phyloP scores from a whole-genome alignment of 1,140 invertebrate genomes.

The Drosophila yakuba region DNA sequence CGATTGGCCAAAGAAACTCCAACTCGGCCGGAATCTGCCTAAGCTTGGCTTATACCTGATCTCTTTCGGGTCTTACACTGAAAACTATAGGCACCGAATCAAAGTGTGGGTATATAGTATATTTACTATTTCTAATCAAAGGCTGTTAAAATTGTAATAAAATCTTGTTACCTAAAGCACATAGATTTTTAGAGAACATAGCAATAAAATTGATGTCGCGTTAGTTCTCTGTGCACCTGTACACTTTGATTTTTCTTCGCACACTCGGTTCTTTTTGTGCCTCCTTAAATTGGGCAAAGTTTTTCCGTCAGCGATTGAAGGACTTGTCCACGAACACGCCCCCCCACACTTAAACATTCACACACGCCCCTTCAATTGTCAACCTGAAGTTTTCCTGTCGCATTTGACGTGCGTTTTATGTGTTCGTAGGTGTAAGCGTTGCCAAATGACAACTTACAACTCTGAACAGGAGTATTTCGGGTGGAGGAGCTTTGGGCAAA shows the following conservation, averaged over 20 bases:
- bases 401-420: conserved; percentile 42
- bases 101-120: no score
- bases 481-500: conserved; percentile 16
- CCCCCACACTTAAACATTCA: conserved; percentile 5
- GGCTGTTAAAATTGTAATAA: not conserved
- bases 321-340: conserved; percentile 48
- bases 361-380: conserved; percentile 66
- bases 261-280: conserved; percentile 5
- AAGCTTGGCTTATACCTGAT: conserved; percentile 64
- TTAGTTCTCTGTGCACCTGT: not conserved
- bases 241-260: not conserved
- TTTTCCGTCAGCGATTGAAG: conserved; percentile 59
- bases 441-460: conserved; percentile 34
- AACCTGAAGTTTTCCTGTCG: conserved; percentile 62
- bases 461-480: conserved; percentile 30
- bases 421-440: conserved; percentile 21
- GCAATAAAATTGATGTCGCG: not conserved
- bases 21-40: conserved; percentile 31
- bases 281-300: conserved; percentile 66
- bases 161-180: no score
- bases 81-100: not conserved
- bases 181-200: no score
- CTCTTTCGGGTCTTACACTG: conserved; percentile 24
- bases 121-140: no score
- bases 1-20: conserved; percentile 18